Evolutionary conservation across 2,113 vertebrate species (phyloP).

Genomic region (Atrichornis clamosus): DNA sequence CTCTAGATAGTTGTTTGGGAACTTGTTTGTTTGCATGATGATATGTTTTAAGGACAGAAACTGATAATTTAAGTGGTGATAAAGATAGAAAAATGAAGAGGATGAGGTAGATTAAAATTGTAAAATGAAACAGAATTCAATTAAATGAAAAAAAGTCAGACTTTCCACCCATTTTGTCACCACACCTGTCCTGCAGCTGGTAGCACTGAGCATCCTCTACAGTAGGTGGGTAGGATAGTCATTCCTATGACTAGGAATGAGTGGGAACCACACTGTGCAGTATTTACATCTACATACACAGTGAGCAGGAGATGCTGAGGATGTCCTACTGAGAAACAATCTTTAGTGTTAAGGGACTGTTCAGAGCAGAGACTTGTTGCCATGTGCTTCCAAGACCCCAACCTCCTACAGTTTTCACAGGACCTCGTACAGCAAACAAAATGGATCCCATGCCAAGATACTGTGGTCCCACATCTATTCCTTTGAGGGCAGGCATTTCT

Average conservation of each 20-base stretch:
- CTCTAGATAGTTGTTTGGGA: neutral
- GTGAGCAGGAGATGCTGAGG: neutral
- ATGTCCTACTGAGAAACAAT: neutral
- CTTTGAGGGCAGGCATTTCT: neutral
- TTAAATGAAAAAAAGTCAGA: neutral
- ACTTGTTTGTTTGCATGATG: neutral
- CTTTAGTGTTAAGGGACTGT: neutral
- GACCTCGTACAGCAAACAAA: neutral
- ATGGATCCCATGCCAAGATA: neutral
- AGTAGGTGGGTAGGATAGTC: neutral
- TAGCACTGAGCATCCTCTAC: neutral
- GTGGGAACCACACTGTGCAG: neutral
- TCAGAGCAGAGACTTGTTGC: neutral
- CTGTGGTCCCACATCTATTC: neutral
- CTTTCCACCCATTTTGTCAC: neutral
- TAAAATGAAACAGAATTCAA: neutral
- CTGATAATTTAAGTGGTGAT: neutral
- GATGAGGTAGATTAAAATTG: neutral
- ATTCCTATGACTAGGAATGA: neutral
- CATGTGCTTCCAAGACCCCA: neutral
- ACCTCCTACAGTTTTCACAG: neutral
- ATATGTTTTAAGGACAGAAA: neutral
- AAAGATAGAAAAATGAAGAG: neutral
- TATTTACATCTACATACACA: neutral
- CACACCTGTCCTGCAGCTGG: neutral